Evolutionary conservation across 2,113 vertebrate species (phyloP).

Genomic region (Oxyruncus cristatus): DNA sequence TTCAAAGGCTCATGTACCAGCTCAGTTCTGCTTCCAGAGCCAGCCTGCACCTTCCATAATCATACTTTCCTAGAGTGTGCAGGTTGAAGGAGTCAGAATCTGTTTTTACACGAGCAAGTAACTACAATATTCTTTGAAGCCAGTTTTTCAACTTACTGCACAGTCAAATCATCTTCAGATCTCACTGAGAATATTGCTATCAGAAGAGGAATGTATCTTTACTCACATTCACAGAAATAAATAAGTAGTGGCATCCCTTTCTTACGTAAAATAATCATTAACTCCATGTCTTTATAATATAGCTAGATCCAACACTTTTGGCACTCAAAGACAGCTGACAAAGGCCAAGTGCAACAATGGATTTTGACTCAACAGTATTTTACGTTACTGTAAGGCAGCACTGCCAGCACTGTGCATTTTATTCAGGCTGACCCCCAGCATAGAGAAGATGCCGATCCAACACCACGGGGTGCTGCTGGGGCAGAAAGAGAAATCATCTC

Average conservation of each 20-base stretch:
- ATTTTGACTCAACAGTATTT: background rate
- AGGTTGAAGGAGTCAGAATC: background rate
- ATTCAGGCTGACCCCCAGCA: background rate
- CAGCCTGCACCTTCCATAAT: background rate
- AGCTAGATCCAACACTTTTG: background rate
- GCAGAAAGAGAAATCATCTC: background rate
- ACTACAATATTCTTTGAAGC: background rate
- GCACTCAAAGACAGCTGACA: background rate
- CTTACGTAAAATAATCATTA: background rate
- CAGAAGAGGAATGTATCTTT: background rate
- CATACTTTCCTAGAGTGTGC: rapidly evolving
- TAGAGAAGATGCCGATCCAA: background rate
- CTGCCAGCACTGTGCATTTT: background rate
- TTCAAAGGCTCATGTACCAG: background rate
- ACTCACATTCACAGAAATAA: background rate
- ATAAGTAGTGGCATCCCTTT: background rate
- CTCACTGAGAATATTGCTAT: background rate
- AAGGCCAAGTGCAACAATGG: background rate
- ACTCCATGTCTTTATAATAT: background rate
- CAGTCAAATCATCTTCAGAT: background rate
- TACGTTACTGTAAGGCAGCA: background rate
- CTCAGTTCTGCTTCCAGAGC: background rate
- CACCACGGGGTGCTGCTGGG: background rate
- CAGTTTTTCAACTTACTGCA: background rate
- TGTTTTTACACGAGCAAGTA: background rate